Evolutionary conservation across 92 coral and sea anemone genomes (phyloP).

Genomic region (Isaurus tuberculatus): DNA sequence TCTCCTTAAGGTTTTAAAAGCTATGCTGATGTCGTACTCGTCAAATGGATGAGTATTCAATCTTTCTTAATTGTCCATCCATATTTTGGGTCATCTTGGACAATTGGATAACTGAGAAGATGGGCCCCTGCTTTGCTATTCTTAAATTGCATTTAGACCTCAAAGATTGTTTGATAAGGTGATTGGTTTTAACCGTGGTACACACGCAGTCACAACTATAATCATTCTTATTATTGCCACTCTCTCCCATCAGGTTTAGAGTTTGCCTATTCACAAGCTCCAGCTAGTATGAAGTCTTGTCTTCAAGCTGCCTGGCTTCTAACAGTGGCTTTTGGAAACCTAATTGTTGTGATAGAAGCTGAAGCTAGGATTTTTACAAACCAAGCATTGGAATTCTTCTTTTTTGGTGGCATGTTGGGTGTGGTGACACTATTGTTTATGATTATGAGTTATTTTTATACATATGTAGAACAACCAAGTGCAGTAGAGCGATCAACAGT

Average conservation of each 20-base stretch:
- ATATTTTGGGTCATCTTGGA: too few relatives aligned
- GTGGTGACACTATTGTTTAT: slow-evolving; percentile 62
- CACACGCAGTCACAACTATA: neutral
- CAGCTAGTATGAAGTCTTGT: slow-evolving; percentile 85
- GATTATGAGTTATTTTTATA: slow-evolving; percentile 69
- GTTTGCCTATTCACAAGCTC: slow-evolving; percentile 88
- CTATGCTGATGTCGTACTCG: too few relatives aligned
- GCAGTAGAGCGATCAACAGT: slow-evolving; percentile 22
- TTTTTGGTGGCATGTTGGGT: slow-evolving; percentile 80
- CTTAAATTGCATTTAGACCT: too few relatives aligned
- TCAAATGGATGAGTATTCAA: too few relatives aligned
- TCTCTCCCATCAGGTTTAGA: slow-evolving; percentile 63
- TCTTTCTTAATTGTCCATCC: too few relatives aligned
- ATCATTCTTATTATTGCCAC: neutral
- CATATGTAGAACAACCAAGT: slow-evolving; percentile 53
- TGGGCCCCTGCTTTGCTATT: too few relatives aligned
- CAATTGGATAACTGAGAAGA: too few relatives aligned
- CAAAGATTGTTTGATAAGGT: too few relatives aligned
- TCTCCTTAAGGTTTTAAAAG: too few relatives aligned
- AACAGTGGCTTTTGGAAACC: slow-evolving; percentile 84
- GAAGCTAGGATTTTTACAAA: slow-evolving; percentile 67
- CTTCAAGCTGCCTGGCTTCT: slow-evolving; percentile 88
- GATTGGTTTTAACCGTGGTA: too few relatives aligned
- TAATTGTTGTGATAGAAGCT: slow-evolving; percentile 86
- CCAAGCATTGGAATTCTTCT: slow-evolving; percentile 78